These are phyloP conservation scores for Styela clava DNA, from an alignment of 23 tunicate species.

Conservation along the genomic window DNA sequence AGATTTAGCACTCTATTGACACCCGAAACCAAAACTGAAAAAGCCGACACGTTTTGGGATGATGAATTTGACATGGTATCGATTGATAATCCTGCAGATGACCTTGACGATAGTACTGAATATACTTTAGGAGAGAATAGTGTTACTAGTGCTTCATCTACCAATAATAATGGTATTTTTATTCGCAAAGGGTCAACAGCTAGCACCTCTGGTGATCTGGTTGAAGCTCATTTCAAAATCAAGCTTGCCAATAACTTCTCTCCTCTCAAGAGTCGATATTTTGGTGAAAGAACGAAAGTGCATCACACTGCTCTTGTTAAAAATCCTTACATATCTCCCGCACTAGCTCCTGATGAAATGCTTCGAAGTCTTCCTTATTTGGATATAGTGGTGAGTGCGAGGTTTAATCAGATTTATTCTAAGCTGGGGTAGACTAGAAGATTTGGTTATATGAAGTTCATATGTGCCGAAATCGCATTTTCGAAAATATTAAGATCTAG, in stretches of 20 bases:
- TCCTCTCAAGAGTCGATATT: conserved; percentile 58
- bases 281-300: conserved; percentile 39
- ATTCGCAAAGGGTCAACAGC: neutral
- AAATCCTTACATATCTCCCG: conserved; percentile 68
- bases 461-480: no score
- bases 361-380: conserved; percentile 43
- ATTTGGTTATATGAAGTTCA: no score
- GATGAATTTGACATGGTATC: conserved; percentile 46
- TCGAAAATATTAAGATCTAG: no score
- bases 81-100: conserved; percentile 10
- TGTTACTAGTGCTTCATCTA: neutral
- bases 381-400: conserved; percentile 61
- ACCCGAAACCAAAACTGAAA: neutral
- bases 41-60: conserved; percentile 41
- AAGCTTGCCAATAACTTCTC: conserved; percentile 45
- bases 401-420: neutral
- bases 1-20: neutral
- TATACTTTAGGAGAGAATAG: neutral
- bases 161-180: neutral
- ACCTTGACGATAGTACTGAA: conserved; percentile 25
- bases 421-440: neutral
- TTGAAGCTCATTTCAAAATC: conserved; percentile 35
- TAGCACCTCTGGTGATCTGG: neutral
- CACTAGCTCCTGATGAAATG: conserved; percentile 59
- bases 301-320: conserved; percentile 47